These are phyloP conservation scores for Stegastes partitus DNA, from an alignment of 2,113 vertebrate genomes.

Conservation along the genomic window DNA sequence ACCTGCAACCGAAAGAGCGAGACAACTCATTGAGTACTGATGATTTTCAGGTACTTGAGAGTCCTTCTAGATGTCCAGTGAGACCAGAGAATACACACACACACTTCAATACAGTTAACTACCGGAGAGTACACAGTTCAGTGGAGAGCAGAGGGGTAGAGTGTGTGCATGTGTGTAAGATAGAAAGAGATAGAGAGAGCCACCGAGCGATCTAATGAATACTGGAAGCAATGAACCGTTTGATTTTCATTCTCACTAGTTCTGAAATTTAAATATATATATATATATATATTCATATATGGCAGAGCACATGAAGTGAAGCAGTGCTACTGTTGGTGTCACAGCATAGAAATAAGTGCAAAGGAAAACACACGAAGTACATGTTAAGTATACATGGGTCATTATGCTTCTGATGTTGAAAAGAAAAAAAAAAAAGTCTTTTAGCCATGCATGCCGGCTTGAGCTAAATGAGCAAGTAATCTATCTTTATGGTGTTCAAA, in stretches of 20 bases:
- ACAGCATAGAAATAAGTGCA: background rate
- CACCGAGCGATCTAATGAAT: conserved; percentile 27
- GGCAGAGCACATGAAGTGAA: conserved; percentile 23
- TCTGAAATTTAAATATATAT: conserved; percentile 27
- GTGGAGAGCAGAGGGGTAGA: conserved; percentile 48
- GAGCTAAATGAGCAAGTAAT: conserved; percentile 49
- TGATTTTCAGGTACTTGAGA: conserved; percentile 67
- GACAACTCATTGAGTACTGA: conserved; percentile 53
- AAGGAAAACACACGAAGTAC: conserved; percentile 22
- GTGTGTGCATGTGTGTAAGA: conserved; percentile 16
- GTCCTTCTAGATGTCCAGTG: conserved; percentile 58
- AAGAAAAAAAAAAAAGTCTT: conserved; percentile 30
- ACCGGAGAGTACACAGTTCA: conserved; percentile 59
- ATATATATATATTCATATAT: background rate
- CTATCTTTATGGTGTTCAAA: conserved; percentile 60
- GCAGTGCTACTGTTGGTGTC: background rate
- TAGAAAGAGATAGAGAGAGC: conserved; percentile 1
- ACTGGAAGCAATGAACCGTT: conserved; percentile 6
- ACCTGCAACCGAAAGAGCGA: conserved; percentile 27
- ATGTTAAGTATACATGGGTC: conserved; percentile 26
- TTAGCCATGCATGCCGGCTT: conserved; percentile 13
- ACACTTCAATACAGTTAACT: conserved; percentile 61
- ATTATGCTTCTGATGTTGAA: conserved; percentile 26
- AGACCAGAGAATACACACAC: conserved; percentile 48
- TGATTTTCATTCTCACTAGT: conserved; percentile 1